Percentiles rank a stretch among this genome's conserved stretches.
Conservation (phyloP, 2,113 vertebrate genomes). For the Eolophus roseicapilla region DNA sequence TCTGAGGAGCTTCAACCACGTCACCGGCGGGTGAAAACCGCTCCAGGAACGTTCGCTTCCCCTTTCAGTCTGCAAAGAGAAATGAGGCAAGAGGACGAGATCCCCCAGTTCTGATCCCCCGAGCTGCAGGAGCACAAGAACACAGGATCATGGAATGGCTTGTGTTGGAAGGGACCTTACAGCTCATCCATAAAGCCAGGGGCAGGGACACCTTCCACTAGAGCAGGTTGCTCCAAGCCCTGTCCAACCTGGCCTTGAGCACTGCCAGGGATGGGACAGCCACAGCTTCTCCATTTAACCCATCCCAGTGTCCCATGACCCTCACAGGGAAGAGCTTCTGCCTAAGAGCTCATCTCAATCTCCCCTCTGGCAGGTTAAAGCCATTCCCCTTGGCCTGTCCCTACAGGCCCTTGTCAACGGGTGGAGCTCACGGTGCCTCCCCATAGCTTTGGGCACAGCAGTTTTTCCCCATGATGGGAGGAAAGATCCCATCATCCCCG, state of each 20-base stretch:
- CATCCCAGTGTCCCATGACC: too few relatives aligned
- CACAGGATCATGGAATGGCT: background rate
- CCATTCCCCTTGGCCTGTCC: too few relatives aligned
- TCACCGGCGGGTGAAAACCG: fast-evolving
- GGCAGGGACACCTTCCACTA: background rate
- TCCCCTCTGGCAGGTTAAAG: too few relatives aligned
- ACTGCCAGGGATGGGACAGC: background rate
- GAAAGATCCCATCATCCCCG: background rate
- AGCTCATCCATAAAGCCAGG: background rate
- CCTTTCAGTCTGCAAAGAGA: background rate
- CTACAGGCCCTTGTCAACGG: too few relatives aligned
- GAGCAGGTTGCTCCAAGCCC: background rate
- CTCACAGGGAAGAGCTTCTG: too few relatives aligned
- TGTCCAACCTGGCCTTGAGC: background rate
- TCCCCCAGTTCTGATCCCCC: background rate
- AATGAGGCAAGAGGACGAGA: background rate
- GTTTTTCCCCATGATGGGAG: too few relatives aligned
- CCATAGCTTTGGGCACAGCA: too few relatives aligned
- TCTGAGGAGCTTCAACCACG: background rate
- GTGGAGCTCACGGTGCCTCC: too few relatives aligned
- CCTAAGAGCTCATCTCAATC: too few relatives aligned
- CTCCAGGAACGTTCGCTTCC: background rate
- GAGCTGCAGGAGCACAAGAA: background rate
- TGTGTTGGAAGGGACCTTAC: background rate
- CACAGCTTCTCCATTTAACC: too few relatives aligned